These are phyloP conservation scores for Lottia gigantea DNA, from an alignment of 2,888 invertebrate species.

Conservation along the genomic window DNA sequence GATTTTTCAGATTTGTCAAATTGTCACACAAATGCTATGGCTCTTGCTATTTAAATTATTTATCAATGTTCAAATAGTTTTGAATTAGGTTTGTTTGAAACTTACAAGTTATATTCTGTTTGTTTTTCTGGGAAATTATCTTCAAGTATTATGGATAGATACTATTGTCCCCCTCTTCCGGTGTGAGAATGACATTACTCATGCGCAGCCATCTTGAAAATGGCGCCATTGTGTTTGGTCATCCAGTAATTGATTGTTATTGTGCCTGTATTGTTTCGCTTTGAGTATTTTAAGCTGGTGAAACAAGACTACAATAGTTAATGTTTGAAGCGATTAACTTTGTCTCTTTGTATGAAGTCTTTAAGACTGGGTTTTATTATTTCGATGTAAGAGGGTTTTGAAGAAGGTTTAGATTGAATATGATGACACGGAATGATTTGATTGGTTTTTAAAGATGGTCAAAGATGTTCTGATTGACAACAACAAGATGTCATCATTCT, in stretches of 20 bases:
- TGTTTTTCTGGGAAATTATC: not conserved
- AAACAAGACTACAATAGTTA: not conserved
- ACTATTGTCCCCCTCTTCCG: constrained; percentile 3
- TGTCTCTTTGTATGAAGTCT: constrained; percentile 7
- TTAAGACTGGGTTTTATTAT: constrained; percentile 3
- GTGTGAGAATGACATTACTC: constrained; percentile 3
- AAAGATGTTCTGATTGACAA: not conserved
- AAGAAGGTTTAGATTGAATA: constrained; percentile 2
- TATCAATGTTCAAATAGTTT: no score
- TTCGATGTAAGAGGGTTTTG: not conserved
- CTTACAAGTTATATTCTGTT: not conserved
- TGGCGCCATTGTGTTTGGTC: constrained; percentile 5
- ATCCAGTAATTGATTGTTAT: constrained; percentile 11
- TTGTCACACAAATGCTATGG: no score
- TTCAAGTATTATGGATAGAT: constrained; percentile 2
- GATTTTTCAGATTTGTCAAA: no score
- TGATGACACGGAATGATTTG: not conserved
- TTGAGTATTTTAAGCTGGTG: not conserved
- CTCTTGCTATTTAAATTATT: no score
- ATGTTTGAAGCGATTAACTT: constrained; percentile 10
- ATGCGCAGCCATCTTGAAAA: constrained; percentile 9
- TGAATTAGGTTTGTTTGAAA: not conserved
- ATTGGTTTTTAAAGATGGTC: not conserved
- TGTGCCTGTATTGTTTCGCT: not conserved
- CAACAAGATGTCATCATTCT: not conserved